Evolutionary conservation across 2,888 invertebrate species (phyloP).

Genomic region (Megaustenia siamemsis): DNA sequence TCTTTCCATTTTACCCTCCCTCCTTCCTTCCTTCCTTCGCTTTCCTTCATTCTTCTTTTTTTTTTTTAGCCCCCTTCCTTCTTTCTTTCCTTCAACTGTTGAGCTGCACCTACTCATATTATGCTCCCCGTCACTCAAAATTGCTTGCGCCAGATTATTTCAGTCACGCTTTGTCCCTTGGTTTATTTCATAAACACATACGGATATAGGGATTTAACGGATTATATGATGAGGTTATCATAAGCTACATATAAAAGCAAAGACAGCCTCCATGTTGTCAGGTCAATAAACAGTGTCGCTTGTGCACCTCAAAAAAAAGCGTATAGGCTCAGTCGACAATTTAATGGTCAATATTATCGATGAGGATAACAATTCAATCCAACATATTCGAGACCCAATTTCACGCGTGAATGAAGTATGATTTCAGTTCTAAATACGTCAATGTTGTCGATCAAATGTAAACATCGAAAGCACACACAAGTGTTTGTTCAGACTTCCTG

Average conservation of each 20-base stretch:
- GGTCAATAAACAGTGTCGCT: neutral
- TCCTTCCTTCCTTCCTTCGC: too few relatives aligned
- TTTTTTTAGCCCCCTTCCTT: too few relatives aligned
- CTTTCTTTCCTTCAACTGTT: neutral
- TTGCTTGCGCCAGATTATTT: neutral
- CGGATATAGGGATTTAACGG: too few relatives aligned
- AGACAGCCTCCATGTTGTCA: neutral
- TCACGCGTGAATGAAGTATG: constrained; percentile 8
- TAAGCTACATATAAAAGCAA: neutral
- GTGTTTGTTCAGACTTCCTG: neutral
- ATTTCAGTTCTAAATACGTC: constrained; percentile 7
- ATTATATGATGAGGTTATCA: neutral
- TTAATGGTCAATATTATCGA: constrained; percentile 19
- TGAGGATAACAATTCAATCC: neutral
- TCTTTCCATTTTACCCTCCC: constrained; percentile 14
- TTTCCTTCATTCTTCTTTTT: constrained; percentile 7
- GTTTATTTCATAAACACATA: neutral
- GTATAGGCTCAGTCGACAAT: neutral
- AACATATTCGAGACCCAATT: neutral
- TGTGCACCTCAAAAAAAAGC: neutral
- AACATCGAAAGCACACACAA: too few relatives aligned
- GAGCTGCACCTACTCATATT: neutral
- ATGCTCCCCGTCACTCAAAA: neutral
- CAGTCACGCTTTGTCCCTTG: neutral
- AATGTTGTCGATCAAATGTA: neutral